Evolutionary conservation across 2,113 vertebrate species (phyloP).

Genomic region (Albula glossodonta): DNA sequence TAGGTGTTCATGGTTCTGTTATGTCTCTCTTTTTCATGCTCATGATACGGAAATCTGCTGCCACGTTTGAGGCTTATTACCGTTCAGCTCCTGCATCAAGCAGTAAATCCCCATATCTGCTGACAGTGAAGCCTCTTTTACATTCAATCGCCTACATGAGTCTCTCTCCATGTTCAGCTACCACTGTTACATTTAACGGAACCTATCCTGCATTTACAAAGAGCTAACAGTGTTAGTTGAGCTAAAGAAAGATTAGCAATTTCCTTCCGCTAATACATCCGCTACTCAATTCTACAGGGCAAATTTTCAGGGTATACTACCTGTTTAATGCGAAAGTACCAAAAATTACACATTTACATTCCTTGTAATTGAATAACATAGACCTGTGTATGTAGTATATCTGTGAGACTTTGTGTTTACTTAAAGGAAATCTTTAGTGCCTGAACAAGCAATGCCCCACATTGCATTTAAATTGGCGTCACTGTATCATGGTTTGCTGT

Average conservation of each 20-base stretch:
- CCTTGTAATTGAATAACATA: neutral
- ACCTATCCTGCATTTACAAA: neutral
- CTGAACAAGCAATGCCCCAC: neutral
- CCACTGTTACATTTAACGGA: neutral
- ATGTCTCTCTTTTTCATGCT: slow-evolving; percentile 70
- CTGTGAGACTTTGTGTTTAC: neutral
- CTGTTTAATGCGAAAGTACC: neutral
- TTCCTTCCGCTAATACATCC: neutral
- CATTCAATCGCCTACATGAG: slow-evolving; percentile 31
- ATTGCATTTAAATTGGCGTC: neutral
- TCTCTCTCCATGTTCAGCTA: slow-evolving; percentile 2
- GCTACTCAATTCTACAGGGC: neutral
- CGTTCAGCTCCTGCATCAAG: slow-evolving; percentile 18
- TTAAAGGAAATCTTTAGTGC: neutral
- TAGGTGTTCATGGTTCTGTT: slow-evolving; percentile 48
- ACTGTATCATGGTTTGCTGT: slow-evolving; percentile 49
- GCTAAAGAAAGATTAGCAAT: neutral
- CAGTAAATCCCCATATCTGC: slow-evolving; percentile 26
- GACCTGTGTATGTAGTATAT: neutral
- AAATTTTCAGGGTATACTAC: slow-evolving; percentile 11
- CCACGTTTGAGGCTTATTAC: slow-evolving; percentile 14
- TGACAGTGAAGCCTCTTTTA: slow-evolving; percentile 18
- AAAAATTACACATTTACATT: neutral
- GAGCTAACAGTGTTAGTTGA: neutral
- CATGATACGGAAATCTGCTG: neutral